Base-by-base conservation (phyloP, 2,888 invertebrate species). In the Villa cingulata region DNA sequence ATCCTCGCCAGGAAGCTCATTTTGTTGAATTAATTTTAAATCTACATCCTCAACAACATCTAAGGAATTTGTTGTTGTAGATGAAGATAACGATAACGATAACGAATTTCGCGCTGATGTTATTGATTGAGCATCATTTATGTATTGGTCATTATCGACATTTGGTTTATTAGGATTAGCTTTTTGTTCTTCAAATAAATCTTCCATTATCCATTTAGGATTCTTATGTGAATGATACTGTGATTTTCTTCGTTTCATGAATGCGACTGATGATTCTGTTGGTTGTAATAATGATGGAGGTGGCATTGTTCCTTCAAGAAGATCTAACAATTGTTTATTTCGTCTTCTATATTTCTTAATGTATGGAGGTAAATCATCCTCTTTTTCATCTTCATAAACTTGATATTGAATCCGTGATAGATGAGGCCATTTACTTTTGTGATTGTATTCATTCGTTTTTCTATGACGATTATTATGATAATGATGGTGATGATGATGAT, bases 381-480 rank as follows among this genome's bases (percentile, higher is more conserved):
- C 61, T n/a, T 56, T 58, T 39, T 57, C 57, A 23, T 59, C 54
- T 17, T 62, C 61, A 15, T 63, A 53, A n/a, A 60, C 54, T 51
- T 65, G 64, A 23, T 63, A 63, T 43, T 65, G 65, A 2, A 67
- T 61, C 19, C 63, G 59, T 5, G 63, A 63, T 51, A 67, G 56
- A 55, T 67, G 66, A 12, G 67, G 68, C 66, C 68, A 67, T 51
- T 68, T 68, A 51, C 62, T 62, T 37, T 63, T 64, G 47, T 64
- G 64, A 19, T 65, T 64, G 37, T 64, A 56, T 27, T 62, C 64
- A 42, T 64, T 60, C 50, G 64, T 57, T 34, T 62, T 60, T 36
- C 48, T 53, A 34, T 50, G 49, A 9, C 52, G 50, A 15, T 49
- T 40, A 39, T 46, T 45, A 16, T 50, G 53, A 23, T 53, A 47